These are phyloP conservation scores for Callopanchax toddi DNA, from an alignment of 2,113 vertebrate species.

Conservation along the genomic window DNA sequence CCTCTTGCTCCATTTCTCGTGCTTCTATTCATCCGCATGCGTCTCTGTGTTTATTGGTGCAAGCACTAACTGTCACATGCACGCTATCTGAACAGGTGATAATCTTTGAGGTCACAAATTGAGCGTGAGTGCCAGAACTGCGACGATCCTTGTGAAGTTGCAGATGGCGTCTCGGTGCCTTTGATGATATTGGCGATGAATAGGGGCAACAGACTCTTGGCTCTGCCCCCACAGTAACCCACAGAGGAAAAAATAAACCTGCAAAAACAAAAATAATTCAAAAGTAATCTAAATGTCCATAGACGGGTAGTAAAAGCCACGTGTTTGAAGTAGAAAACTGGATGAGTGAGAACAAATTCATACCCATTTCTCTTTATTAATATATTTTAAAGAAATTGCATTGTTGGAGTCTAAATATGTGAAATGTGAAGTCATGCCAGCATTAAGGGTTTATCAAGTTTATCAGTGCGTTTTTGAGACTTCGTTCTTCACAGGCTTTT, in stretches of 20 bases:
- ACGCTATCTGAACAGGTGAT: neutral
- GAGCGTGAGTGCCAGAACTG: neutral
- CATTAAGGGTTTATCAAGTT: too few relatives aligned
- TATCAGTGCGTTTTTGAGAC: neutral
- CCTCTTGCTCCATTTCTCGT: neutral
- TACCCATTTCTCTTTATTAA: too few relatives aligned
- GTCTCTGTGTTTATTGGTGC: neutral
- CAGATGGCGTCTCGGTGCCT: neutral
- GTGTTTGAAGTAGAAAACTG: too few relatives aligned
- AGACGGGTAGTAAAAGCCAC: neutral
- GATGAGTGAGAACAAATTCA: too few relatives aligned
- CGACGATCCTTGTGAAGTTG: conserved; percentile 3
- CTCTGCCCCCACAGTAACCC: neutral
- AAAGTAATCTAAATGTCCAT: neutral
- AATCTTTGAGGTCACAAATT: conserved; percentile 1
- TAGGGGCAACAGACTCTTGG: neutral
- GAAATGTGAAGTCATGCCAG: too few relatives aligned
- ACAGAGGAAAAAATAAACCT: neutral
- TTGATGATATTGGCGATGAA: conserved; percentile 3
- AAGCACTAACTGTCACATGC: neutral
- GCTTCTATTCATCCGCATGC: neutral
- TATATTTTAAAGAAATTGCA: too few relatives aligned
- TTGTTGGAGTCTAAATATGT: too few relatives aligned
- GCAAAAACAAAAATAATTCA: neutral
- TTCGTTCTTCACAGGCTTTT: neutral